Evolutionary conservation across 2,888 invertebrate species (phyloP).

Genomic region (Deroplatys truncata): DNA sequence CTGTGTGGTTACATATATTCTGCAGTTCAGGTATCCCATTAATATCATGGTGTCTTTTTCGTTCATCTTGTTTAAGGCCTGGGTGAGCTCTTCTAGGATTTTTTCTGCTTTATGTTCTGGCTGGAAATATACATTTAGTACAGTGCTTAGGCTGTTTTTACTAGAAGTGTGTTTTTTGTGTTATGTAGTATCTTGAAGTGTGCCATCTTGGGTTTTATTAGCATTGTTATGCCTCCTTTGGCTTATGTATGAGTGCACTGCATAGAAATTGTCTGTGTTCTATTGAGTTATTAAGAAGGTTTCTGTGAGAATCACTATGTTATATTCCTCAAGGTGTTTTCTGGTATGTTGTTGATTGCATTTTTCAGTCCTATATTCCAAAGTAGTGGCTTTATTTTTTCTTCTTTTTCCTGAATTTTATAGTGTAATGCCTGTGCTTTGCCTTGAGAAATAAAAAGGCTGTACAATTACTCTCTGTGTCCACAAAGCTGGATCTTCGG

Average conservation of each 20-base stretch:
- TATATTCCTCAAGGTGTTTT: not conserved
- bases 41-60: not conserved
- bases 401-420: not conserved
- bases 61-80: not conserved
- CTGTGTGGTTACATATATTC: not conserved
- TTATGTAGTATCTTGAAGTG: too few species aligned
- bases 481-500: not conserved
- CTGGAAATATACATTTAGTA: not conserved
- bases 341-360: not conserved
- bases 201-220: too few species aligned
- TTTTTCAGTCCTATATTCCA: conserved; percentile 3
- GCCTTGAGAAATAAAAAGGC: not conserved
- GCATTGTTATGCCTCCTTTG: not conserved
- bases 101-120: not conserved
- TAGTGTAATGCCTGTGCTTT: not conserved
- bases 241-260: not conserved
- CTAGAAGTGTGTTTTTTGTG: not conserved
- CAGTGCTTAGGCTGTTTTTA: not conserved
- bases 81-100: not conserved
- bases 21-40: not conserved
- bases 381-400: not conserved
- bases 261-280: not conserved
- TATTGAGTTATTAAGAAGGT: not conserved
- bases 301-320: not conserved
- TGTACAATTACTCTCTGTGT: not conserved